Conservation (phyloP, 2,113 vertebrate genomes). For the Scartelaos histophorus region DNA sequence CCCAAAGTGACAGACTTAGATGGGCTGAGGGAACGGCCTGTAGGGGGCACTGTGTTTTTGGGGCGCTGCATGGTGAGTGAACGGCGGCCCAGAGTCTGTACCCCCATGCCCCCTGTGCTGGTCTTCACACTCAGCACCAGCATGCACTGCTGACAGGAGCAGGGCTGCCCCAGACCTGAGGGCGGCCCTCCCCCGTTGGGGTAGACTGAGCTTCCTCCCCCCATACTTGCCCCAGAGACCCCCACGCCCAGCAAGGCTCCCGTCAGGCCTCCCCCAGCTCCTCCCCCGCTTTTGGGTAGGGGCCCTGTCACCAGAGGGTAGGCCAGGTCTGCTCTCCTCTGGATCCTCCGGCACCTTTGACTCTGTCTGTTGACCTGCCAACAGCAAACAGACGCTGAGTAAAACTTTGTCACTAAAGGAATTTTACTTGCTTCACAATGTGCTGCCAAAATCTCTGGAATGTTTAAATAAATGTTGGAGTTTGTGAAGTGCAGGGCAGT, state of each 20-base stretch:
- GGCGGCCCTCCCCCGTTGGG: slow-evolving; percentile 58
- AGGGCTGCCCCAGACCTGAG: slow-evolving; percentile 71
- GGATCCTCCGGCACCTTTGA: slow-evolving; percentile 81
- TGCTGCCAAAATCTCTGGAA: neutral
- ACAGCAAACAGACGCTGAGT: neutral
- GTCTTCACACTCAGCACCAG: slow-evolving; percentile 88
- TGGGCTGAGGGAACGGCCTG: slow-evolving; percentile 52
- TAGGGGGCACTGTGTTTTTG: slow-evolving; percentile 26
- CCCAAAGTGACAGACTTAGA: slow-evolving; percentile 62
- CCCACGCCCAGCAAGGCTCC: slow-evolving; percentile 71
- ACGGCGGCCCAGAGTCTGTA: slow-evolving; percentile 62
- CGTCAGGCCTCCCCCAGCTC: slow-evolving; percentile 56
- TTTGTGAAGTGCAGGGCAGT: no score
- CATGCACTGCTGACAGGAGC: slow-evolving; percentile 89
- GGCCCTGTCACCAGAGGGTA: slow-evolving; percentile 83
- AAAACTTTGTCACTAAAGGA: neutral
- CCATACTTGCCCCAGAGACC: slow-evolving; percentile 64
- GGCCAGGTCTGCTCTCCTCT: slow-evolving; percentile 81
- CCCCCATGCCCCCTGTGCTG: slow-evolving; percentile 44
- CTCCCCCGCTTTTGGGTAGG: slow-evolving; percentile 70
- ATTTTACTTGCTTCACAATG: neutral
- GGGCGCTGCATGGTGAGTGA: slow-evolving; percentile 60
- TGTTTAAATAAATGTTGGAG: no score
- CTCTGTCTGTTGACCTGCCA: slow-evolving; percentile 92
- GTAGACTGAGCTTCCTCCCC: slow-evolving; percentile 49